Evolutionary conservation across 2,888 invertebrate species (phyloP).

Genomic region (Trichogramma evanescens): DNA sequence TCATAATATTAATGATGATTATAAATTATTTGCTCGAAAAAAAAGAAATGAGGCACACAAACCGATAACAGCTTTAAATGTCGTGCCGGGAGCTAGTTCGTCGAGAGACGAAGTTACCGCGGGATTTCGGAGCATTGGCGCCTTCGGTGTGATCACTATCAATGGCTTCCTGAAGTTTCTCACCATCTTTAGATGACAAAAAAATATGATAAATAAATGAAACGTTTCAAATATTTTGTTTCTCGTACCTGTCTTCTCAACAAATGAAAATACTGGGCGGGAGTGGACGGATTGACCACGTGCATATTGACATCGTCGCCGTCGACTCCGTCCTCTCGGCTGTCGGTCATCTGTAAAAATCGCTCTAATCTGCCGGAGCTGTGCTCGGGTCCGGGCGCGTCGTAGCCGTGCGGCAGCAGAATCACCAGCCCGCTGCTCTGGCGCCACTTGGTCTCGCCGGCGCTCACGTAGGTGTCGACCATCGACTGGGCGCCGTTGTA

Average conservation of each 20-base stretch:
- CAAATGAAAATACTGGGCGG: constrained; percentile 95
- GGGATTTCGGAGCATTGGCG: constrained; percentile 64
- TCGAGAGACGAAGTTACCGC: constrained; percentile 70
- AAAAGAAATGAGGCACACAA: constrained; percentile 32
- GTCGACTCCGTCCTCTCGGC: constrained; percentile 68
- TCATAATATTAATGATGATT: too few relatives aligned
- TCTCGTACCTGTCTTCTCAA: constrained; percentile 73
- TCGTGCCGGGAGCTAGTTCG: constrained; percentile 75
- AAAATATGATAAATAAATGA: background rate
- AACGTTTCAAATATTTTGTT: background rate
- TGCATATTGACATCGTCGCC: constrained; percentile 87
- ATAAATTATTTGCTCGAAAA: too few relatives aligned
- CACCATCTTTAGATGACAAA: constrained; percentile 57
- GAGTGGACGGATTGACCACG: constrained; percentile 81
- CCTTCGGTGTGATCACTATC: constrained; percentile 79
- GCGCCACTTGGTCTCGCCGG: constrained; percentile 96
- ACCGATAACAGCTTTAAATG: constrained; percentile 78
- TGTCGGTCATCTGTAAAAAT: constrained; percentile 85
- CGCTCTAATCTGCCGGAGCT: constrained; percentile 88
- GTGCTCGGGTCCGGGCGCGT: constrained; percentile 96
- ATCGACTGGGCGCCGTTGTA: constrained; percentile 96
- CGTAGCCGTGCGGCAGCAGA: constrained; percentile 92
- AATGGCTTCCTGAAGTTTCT: constrained; percentile 88
- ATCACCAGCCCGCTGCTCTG: constrained; percentile 83
- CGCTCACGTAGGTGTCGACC: constrained; percentile 84